Percentiles rank a stretch among this genome's conserved stretches.
phyloP scores from a whole-genome alignment of 1,140 invertebrate species.

The Danaus plexippus region DNA sequence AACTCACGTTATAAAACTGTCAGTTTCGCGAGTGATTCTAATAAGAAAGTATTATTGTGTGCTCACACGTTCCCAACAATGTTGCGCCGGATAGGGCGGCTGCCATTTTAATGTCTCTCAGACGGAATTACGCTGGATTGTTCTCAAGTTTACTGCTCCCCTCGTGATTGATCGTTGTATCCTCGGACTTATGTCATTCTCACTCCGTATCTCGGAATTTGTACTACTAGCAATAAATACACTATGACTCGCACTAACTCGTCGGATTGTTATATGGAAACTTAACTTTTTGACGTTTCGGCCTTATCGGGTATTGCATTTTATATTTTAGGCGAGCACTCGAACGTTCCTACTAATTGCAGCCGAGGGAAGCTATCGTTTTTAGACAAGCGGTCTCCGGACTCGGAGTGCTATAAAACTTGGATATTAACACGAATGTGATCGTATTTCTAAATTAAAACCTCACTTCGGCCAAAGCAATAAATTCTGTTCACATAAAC shows the following conservation, averaged over 20 bases:
- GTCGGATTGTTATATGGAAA: slow-evolving; percentile 30
- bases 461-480: slow-evolving; percentile 37
- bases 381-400: too few relatives aligned
- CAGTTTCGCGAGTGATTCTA: slow-evolving; percentile 39
- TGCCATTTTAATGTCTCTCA: slow-evolving; percentile 67
- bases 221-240: slow-evolving; percentile 64
- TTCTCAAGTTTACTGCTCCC: slow-evolving; percentile 65
- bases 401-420: slow-evolving; percentile 28
- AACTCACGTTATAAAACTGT: slow-evolving; percentile 35
- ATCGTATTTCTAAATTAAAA: slow-evolving; percentile 62
- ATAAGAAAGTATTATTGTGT: slow-evolving; percentile 53
- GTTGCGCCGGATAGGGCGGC: slow-evolving; percentile 69
- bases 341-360: background rate
- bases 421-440: slow-evolving; percentile 54
- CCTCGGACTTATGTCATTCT: slow-evolving; percentile 67
- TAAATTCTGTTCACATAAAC: slow-evolving; percentile 63
- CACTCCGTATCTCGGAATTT: slow-evolving; percentile 59
- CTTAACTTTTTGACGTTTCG: background rate
- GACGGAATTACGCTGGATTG: slow-evolving; percentile 71
- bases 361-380: too few relatives aligned
- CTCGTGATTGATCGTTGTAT: slow-evolving; percentile 68
- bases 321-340: background rate
- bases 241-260: slow-evolving; percentile 60
- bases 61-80: slow-evolving; percentile 43
- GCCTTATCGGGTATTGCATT: too few relatives aligned